These are phyloP conservation scores for Drosophila histrio DNA, from an alignment of 2,888 invertebrate genomes.

Conservation along the genomic window DNA sequence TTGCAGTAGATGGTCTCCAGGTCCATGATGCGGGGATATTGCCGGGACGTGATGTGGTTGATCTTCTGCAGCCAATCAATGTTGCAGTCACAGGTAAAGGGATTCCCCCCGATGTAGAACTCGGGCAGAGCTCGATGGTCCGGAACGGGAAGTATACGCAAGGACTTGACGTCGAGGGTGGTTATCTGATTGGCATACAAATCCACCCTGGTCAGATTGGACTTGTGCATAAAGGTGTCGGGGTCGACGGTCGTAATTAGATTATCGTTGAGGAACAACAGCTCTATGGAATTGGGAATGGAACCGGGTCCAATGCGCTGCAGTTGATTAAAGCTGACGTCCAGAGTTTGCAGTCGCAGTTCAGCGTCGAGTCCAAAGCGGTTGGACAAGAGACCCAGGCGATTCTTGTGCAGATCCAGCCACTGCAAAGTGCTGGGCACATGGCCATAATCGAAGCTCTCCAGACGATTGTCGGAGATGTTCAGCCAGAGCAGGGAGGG, in stretches of 20 bases:
- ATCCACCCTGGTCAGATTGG: constrained; percentile 95
- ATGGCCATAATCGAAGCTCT: constrained; percentile 94
- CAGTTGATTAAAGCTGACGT: constrained; percentile 95
- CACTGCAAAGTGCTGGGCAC: constrained; percentile 93
- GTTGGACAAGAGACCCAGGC: constrained; percentile 91
- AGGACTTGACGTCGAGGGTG: constrained; percentile 94
- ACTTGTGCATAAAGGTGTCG: constrained; percentile 94
- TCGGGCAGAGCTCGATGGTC: constrained; percentile 91
- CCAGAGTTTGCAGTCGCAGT: constrained; percentile 91
- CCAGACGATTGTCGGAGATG: constrained; percentile 94
- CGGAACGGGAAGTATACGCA: constrained; percentile 91
- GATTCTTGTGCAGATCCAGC: constrained; percentile 95
- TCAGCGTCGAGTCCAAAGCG: constrained; percentile 88
- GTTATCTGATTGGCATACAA: constrained; percentile 96
- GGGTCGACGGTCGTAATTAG: constrained; percentile 93
- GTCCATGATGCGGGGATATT: constrained; percentile 96
- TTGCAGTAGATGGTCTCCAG: constrained; percentile 95
- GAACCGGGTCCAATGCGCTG: constrained; percentile 90
- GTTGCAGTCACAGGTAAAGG: constrained; percentile 96
- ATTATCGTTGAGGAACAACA: constrained; percentile 95
- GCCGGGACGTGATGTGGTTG: constrained; percentile 92
- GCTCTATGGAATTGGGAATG: constrained; percentile 93
- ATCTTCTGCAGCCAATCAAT: constrained; percentile 98
- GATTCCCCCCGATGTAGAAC: constrained; percentile 97
- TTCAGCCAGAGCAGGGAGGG: constrained; percentile 94